Evolutionary conservation across 1,140 invertebrate genomes (phyloP).

Genomic region (Drosophila pandora): DNA sequence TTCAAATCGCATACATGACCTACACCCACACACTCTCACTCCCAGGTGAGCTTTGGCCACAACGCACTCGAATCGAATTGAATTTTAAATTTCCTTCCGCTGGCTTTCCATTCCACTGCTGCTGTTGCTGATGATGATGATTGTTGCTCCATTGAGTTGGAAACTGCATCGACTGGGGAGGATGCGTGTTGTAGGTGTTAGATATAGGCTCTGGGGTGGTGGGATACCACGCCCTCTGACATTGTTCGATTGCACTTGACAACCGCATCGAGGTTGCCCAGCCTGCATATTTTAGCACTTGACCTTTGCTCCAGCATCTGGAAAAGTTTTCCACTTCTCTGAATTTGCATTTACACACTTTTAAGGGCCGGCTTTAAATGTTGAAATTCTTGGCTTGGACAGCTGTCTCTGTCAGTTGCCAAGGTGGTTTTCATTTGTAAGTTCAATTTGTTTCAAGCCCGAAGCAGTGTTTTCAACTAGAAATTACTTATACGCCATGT

Average conservation of each 20-base stretch:
- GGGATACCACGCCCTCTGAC: slow-evolving; percentile 38
- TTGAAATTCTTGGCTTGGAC: slow-evolving; percentile 15
- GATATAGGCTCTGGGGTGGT: neutral
- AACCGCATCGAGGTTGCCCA: slow-evolving; percentile 42
- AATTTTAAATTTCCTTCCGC: slow-evolving; percentile 62
- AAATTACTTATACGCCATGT: too few species aligned
- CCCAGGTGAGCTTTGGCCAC: slow-evolving; percentile 38
- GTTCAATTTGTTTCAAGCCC: slow-evolving; percentile 16
- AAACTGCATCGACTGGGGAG: slow-evolving; percentile 9
- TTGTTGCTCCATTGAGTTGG: slow-evolving; percentile 50
- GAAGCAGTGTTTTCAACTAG: neutral
- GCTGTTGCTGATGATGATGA: neutral
- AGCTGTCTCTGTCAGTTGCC: slow-evolving; percentile 31
- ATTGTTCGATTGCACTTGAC: slow-evolving; percentile 71
- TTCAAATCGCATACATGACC: slow-evolving; percentile 76
- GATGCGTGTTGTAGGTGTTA: slow-evolving; percentile 4
- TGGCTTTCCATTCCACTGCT: neutral
- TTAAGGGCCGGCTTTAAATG: slow-evolving; percentile 39
- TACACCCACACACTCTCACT: slow-evolving; percentile 45
- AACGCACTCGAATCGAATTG: slow-evolving; percentile 64
- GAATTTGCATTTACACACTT: slow-evolving; percentile 25
- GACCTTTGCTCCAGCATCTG: slow-evolving; percentile 48
- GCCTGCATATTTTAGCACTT: slow-evolving; percentile 66
- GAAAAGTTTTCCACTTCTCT: slow-evolving; percentile 28
- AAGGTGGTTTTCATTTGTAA: slow-evolving; percentile 23